Percentiles rank a stretch among this genome's conserved stretches.
These are phyloP conservation scores for Melanotaenia duboulayi DNA, from an alignment of 2,113 vertebrate species.

Conservation along the genomic window DNA sequence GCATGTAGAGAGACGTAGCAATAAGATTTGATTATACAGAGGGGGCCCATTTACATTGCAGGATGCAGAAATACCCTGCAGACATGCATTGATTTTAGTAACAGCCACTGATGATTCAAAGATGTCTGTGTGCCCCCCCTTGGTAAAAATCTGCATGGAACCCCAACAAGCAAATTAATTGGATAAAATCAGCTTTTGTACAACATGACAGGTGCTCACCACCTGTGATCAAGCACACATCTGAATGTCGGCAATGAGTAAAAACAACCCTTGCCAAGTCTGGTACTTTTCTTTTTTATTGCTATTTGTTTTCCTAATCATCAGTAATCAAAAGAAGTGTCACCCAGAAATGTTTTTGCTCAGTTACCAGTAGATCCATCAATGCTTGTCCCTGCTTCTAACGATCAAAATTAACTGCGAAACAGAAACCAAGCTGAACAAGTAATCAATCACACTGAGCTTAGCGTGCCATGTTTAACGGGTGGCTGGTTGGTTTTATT, in stretches of 20 bases:
- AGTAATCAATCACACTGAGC: conserved; percentile 58
- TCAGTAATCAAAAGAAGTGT: conserved; percentile 51
- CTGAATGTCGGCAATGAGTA: conserved; percentile 21
- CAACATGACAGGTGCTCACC: conserved; percentile 59
- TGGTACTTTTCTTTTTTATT: conserved; percentile 15
- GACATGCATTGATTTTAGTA: conserved; percentile 49
- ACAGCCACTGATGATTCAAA: conserved; percentile 30
- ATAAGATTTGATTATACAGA: conserved; percentile 70
- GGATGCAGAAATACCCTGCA: conserved; percentile 55
- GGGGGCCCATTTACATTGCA: conserved; percentile 39
- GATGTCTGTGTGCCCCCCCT: conserved; percentile 1
- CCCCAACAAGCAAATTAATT: conserved; percentile 58
- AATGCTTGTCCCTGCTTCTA: conserved; percentile 52
- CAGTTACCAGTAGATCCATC: conserved; percentile 69
- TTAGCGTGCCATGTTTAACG: conserved; percentile 20
- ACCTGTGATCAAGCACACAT: conserved; percentile 49
- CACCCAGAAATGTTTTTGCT: conserved; percentile 60
- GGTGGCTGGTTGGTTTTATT: conserved; percentile 22
- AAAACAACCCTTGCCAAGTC: conserved; percentile 32
- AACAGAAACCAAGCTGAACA: conserved; percentile 50
- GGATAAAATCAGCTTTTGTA: conserved; percentile 48
- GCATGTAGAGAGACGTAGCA: conserved; percentile 70
- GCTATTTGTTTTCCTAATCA: conserved; percentile 2
- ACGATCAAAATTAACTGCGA: conserved; percentile 57
- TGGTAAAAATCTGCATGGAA: conserved; percentile 34